These are phyloP conservation scores for Mythimna vitellina DNA, from an alignment of 2,888 invertebrate species.

Conservation along the genomic window DNA sequence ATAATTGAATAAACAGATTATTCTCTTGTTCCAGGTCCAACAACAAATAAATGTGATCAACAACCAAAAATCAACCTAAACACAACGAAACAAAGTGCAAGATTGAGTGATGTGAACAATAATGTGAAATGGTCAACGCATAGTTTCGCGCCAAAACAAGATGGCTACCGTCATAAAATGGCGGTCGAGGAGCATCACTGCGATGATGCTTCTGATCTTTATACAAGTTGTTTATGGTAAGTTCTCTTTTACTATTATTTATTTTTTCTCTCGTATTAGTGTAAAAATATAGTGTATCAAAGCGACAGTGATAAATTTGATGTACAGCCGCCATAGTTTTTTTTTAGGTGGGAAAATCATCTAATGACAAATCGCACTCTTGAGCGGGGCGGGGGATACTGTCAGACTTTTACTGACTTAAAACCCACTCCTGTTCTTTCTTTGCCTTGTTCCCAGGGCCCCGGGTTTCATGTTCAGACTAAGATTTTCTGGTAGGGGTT, in stretches of 20 bases:
- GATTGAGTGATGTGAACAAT: constrained; percentile 61
- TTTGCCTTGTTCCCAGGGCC: no score
- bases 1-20: background rate
- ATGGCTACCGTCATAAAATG: constrained; percentile 85
- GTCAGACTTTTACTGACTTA: no score
- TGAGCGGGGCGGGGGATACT: no score
- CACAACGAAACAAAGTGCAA: constrained; percentile 10
- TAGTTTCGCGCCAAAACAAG: constrained; percentile 71
- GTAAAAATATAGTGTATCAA: no score
- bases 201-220: constrained; percentile 76
- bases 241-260: constrained; percentile 57
- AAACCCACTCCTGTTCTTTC: no score
- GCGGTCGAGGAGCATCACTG: constrained; percentile 79
- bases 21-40: constrained; percentile 63
- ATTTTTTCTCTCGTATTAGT: no score
- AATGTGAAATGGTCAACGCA: constrained; percentile 69
- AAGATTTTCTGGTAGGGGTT: no score
- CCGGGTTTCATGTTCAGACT: no score
- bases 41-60: constrained; percentile 51
- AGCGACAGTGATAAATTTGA: no score
- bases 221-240: constrained; percentile 82
- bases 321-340: no score
- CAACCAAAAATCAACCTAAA: constrained; percentile 8
- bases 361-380: no score
- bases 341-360: no score